phyloP scores from a whole-genome alignment of 2,113 vertebrate species.

The Archocentrus centrarchus region DNA sequence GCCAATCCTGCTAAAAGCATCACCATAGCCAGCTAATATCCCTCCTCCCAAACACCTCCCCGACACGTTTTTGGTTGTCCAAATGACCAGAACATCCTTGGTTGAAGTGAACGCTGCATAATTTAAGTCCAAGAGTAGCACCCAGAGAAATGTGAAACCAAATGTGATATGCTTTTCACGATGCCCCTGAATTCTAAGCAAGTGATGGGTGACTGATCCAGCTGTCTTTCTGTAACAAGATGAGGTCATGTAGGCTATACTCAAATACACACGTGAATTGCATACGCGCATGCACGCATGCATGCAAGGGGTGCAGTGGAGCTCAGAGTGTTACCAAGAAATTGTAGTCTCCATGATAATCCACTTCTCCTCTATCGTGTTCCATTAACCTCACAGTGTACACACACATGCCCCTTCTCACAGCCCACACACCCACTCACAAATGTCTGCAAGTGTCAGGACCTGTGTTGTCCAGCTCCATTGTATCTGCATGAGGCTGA shows the following conservation, averaged over 20 bases:
- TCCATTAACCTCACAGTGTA: conserved; percentile 73
- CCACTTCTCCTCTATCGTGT: conserved; percentile 76
- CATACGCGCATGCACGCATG: conserved; percentile 44
- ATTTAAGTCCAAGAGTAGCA: conserved; percentile 63
- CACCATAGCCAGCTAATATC: conserved; percentile 37
- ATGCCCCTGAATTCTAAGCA: conserved; percentile 62
- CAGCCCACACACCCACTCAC: conserved; percentile 21
- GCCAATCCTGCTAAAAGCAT: conserved; percentile 64
- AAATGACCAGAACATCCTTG: conserved; percentile 80
- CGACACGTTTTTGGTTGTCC: conserved; percentile 65
- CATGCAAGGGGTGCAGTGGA: conserved; percentile 55
- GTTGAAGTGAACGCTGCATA: conserved; percentile 69
- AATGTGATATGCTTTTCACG: conserved; percentile 56
- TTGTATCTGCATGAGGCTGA: conserved; percentile 79
- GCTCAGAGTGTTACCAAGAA: conserved; percentile 73
- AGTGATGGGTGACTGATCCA: conserved; percentile 76
- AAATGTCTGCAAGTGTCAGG: conserved; percentile 60
- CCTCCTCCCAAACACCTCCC: conserved; percentile 41
- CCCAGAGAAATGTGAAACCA: conserved; percentile 61
- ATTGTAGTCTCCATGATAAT: conserved; percentile 73
- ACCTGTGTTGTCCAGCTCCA: conserved; percentile 65
- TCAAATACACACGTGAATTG: conserved; percentile 58
- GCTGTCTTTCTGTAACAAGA: conserved; percentile 70
- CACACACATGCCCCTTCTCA: conserved; percentile 30
- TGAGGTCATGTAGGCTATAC: conserved; percentile 60